These are phyloP conservation scores for Euwallacea fornicatus DNA, from an alignment of 1,140 invertebrate genomes.

Conservation along the genomic window DNA sequence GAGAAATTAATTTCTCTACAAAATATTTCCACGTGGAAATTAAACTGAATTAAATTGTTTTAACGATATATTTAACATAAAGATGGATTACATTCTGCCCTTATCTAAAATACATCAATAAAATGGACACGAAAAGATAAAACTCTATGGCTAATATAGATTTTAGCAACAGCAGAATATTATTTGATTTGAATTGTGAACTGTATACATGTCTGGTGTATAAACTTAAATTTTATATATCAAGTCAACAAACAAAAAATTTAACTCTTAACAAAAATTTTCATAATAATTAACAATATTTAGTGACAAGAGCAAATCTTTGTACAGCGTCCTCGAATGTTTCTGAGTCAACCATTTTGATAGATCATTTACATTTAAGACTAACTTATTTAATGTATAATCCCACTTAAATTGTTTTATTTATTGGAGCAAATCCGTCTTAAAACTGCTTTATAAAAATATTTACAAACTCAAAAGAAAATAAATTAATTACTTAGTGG, in stretches of 20 bases:
- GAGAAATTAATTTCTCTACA: too few relatives aligned
- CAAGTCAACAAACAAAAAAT: conserved; percentile 6
- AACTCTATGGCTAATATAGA: conserved; percentile 47
- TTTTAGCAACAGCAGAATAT: conserved; percentile 49
- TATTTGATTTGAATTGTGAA: conserved; percentile 44
- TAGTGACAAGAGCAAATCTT: conserved; percentile 28
- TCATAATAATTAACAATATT: conserved; percentile 28
- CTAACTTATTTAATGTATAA: conserved; percentile 45
- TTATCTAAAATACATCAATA: conserved; percentile 52
- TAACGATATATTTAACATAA: conserved; percentile 53
- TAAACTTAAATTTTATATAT: too few relatives aligned
- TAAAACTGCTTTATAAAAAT: conserved; percentile 26
- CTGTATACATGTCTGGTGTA: conserved; percentile 32
- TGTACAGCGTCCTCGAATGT: conserved; percentile 32
- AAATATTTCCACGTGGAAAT: not conserved
- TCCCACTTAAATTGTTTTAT: conserved; percentile 46
- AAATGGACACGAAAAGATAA: conserved; percentile 49
- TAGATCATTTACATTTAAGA: conserved; percentile 39
- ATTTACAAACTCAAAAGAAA: conserved; percentile 27
- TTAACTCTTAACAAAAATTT: conserved; percentile 14
- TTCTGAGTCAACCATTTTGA: conserved; percentile 22
- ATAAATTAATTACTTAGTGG: not conserved
- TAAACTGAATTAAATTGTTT: conserved; percentile 35
- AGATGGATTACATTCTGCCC: conserved; percentile 51
- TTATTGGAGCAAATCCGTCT: conserved; percentile 28